Evolutionary conservation across 23 tunicate genomes (phyloP), one percentile per base, ranked within the genome.

Genomic region (Trididemnum nubilum): DNA sequence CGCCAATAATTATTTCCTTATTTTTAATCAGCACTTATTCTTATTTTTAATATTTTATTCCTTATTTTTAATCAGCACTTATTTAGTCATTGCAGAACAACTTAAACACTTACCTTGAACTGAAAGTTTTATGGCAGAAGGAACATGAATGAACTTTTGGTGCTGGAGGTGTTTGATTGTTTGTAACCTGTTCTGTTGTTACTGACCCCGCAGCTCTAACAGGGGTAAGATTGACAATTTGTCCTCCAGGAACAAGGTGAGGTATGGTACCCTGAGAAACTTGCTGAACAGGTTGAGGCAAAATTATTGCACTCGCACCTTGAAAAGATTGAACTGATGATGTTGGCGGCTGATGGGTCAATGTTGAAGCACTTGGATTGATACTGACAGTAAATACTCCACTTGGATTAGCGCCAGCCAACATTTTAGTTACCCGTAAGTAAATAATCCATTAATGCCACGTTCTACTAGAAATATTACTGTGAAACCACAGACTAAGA

Each of bases 221-320:
- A 1, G 88, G 82, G 4, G 88, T 65, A 44, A 85, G 81, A 64
- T 85, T 85, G 27, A 85, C 82, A n/a, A 85, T 59, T 49, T 85
- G 88, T 18, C 82, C 72, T 15, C 72, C 65, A 30, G 72, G 44
- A 30, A 76, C 63, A 21, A 85, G 79, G 33, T 85, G 88, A 31
- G 72, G 82, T 24, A 76, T 38, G 21, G 44, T 22, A 5, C 81
- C 65, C 37, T 73, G 87, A 1, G 72, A 28, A 39, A 52, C 61
- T 34, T 77, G 88, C 35, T 85, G 88, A 7, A 61, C 78, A 37
- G 82, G 72, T 37, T 65, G 88, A 30, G 88, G 69, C 35, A 85
- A 27, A 30, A 85, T 85, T 39, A 73, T 3, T 37, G 78, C 29
- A 39, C 78, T 73, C 19, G 78, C 29, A 39, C 78, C 39, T 22